Conservation (phyloP, 2,113 vertebrate genomes). For the Ptilonorhynchus violaceus region DNA sequence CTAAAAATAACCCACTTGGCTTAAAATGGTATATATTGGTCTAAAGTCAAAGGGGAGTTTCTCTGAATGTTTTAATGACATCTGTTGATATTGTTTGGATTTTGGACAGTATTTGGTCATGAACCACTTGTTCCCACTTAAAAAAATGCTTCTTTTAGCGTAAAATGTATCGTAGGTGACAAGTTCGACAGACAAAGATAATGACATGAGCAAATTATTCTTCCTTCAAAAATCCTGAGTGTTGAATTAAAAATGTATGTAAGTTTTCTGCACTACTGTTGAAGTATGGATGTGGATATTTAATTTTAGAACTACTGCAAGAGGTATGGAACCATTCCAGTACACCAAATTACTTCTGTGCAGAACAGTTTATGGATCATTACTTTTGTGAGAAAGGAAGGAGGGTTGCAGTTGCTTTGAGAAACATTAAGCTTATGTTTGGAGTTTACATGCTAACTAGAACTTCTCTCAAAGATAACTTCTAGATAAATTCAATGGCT, state of each 20-base stretch:
- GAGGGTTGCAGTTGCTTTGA: neutral
- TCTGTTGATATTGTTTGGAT: neutral
- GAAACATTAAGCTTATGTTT: neutral
- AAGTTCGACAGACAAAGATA: neutral
- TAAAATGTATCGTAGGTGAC: neutral
- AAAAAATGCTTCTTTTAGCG: neutral
- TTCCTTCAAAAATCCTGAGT: neutral
- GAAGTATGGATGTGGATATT: neutral
- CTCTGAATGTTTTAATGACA: neutral
- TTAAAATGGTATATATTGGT: neutral
- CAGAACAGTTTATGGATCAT: neutral
- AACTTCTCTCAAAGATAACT: neutral
- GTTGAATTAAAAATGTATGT: neutral
- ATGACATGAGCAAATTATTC: neutral
- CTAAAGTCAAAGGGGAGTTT: neutral
- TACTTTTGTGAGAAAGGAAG: neutral
- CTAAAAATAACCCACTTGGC: slow-evolving; percentile 14
- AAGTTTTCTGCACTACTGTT: neutral
- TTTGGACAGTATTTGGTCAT: neutral
- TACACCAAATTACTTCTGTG: neutral
- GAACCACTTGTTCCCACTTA: neutral
- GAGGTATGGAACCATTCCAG: neutral
- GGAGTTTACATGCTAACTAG: neutral
- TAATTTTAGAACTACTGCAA: neutral
- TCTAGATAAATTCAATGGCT: neutral